These are phyloP conservation scores for Empis livida DNA, from an alignment of 2,888 invertebrate genomes.

Conservation along the genomic window DNA sequence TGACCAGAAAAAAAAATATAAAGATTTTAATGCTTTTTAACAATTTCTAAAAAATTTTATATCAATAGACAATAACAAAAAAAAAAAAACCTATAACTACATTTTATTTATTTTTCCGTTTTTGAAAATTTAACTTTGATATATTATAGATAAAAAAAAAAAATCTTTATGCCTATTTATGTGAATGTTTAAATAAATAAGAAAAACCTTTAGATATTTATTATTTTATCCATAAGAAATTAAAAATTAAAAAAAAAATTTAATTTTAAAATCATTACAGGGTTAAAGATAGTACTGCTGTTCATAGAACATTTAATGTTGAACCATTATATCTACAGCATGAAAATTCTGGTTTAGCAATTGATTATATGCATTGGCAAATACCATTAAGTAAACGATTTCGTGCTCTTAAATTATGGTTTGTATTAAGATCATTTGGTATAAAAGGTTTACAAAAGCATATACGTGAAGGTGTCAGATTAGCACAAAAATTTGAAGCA, in stretches of 20 bases:
- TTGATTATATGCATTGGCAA: conserved; percentile 98
- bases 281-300: conserved; percentile 84
- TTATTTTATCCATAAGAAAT: too few relatives aligned
- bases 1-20: too few relatives aligned
- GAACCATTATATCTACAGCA: conserved; percentile 95
- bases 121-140: too few relatives aligned
- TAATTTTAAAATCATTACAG: conserved; percentile 46
- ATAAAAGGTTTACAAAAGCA: conserved; percentile 84
- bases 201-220: neutral
- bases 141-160: too few relatives aligned
- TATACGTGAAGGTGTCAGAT: conserved; percentile 77
- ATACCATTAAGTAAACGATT: conserved; percentile 89
- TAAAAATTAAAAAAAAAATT: too few relatives aligned
- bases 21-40: too few relatives aligned
- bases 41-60: too few relatives aligned
- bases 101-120: too few relatives aligned
- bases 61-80: too few relatives aligned
- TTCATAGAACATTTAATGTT: conserved; percentile 95
- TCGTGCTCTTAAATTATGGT: conserved; percentile 89
- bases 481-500: conserved; percentile 85
- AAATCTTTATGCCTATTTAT: too few relatives aligned
- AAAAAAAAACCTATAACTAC: too few relatives aligned
- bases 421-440: conserved; percentile 88
- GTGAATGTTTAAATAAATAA: too few relatives aligned
- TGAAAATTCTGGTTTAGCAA: conserved; percentile 93